These are phyloP conservation scores for Peucedramus taeniatus DNA, from an alignment of 2,113 vertebrate species.

Conservation along the genomic window DNA sequence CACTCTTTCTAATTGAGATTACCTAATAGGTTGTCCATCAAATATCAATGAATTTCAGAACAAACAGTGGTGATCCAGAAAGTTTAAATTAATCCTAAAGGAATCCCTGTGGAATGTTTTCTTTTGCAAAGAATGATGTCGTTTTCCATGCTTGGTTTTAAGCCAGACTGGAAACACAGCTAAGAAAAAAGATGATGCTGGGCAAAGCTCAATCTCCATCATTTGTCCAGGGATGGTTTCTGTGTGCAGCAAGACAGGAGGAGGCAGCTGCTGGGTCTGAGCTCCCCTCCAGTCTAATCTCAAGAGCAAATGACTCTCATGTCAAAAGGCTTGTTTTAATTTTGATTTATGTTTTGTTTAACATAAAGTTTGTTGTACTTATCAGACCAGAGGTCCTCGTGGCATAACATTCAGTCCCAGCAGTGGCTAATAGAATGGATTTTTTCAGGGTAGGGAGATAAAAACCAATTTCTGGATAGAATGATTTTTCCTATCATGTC, in stretches of 20 bases:
- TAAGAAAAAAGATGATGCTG: neutral
- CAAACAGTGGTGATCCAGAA: neutral
- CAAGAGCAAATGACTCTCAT: neutral
- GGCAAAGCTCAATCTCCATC: neutral
- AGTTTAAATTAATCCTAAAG: neutral
- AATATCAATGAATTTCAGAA: neutral
- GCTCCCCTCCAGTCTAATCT: neutral
- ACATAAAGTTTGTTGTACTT: neutral
- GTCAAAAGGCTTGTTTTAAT: neutral
- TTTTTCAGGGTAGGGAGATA: neutral
- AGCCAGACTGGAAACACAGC: neutral
- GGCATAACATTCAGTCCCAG: neutral
- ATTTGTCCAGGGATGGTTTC: neutral
- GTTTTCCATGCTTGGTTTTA: neutral
- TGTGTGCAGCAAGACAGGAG: neutral
- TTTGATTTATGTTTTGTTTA: neutral
- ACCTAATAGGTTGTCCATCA: neutral
- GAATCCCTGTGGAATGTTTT: neutral
- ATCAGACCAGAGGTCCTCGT: neutral
- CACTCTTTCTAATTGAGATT: neutral
- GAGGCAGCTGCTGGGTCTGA: neutral
- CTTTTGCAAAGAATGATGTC: neutral
- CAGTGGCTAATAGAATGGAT: neutral
- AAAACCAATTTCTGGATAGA: neutral
- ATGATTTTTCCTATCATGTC: neutral